Evolutionary conservation across 2,797 vertebrate genomes (phyloP), one percentile per base, ranked within the genome.

Genomic region (Amniataba percoides): DNA sequence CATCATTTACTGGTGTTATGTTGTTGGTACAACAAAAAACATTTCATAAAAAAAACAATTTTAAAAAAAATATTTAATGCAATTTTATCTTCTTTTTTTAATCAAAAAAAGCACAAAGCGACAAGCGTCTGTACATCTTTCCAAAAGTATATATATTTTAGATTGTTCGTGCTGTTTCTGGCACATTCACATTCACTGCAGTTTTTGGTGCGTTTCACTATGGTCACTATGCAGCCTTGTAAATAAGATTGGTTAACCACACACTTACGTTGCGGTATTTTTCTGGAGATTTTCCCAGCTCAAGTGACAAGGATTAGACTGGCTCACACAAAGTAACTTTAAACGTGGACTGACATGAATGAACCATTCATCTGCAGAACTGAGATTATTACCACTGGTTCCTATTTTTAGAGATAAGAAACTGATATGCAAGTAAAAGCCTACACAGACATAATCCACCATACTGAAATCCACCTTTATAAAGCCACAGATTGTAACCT

Each of bases 201-300:
- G 9, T 58, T 75, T 42, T 14, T 25, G 16, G 5, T 74, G 18
- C 5, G 21, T 78, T 74, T 63, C 46, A 4, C 43, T 61, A 57
- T 63, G 36, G 56, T 78, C 75, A 76, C 51, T n/a, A 42, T 65
- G 75, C 42, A 57, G 10, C 42, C 43, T 46, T 15, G 34, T 77
- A 74, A 74, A 71, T 77, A 45, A 64, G 64, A 56, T 53, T 76
- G 65, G 78, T 87, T 51, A 65, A 74, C 74, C 77, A 58, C 72
- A 65, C 52, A 67, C 52, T 85, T 57, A n/a, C n/a, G 34, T 55
- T 1, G 48, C 74, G 73, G 64, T 80, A 34, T 71, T 85, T 84
- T 59, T 43, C 59, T 60, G 52, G 70, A 74, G 63, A 56, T 80
- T 88, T 82, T 73, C 60, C 64, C 71, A 34, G 66, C 74, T 90